A percentile compares a stretch with the other conserved stretches of the same genome.
Conservation (phyloP, 1,140 invertebrate species). For the Apocrypta bakeri region DNA sequence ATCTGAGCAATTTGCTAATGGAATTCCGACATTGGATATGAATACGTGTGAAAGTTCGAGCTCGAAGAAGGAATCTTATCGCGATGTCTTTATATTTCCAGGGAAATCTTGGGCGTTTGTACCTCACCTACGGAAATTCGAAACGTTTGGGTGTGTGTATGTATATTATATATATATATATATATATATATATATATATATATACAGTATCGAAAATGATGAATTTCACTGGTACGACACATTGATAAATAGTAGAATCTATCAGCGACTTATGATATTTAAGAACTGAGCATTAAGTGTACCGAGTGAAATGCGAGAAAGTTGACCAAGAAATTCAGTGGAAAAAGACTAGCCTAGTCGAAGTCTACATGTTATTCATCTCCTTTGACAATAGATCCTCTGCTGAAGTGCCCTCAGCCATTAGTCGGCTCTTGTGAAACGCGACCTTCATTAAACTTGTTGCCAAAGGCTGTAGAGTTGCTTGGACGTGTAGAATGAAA, state of each 20-base stretch:
- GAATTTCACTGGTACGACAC: too few species aligned
- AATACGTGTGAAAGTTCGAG: not conserved
- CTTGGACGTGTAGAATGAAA: not conserved
- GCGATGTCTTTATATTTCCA: not conserved
- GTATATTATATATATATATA: too few species aligned
- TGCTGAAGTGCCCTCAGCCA: not conserved
- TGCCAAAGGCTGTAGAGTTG: not conserved
- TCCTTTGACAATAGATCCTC: not conserved
- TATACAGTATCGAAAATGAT: too few species aligned
- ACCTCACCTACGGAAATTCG: too few species aligned
- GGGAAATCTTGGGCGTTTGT: too few species aligned
- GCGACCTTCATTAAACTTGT: not conserved
- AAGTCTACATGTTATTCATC: not conserved
- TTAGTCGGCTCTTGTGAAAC: not conserved
- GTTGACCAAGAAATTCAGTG: not conserved
- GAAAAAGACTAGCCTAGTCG: not conserved
- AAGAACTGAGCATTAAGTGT: too few species aligned
- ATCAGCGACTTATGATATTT: too few species aligned
- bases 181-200: too few species aligned
- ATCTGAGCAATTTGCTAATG: not conserved
- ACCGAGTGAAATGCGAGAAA: not conserved
- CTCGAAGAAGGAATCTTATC: too few species aligned
- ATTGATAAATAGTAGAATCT: too few species aligned
- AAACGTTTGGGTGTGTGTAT: too few species aligned
- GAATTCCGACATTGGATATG: not conserved